These are phyloP conservation scores for Cryptus armator DNA, from an alignment of 2,888 invertebrate species.

Conservation along the genomic window DNA sequence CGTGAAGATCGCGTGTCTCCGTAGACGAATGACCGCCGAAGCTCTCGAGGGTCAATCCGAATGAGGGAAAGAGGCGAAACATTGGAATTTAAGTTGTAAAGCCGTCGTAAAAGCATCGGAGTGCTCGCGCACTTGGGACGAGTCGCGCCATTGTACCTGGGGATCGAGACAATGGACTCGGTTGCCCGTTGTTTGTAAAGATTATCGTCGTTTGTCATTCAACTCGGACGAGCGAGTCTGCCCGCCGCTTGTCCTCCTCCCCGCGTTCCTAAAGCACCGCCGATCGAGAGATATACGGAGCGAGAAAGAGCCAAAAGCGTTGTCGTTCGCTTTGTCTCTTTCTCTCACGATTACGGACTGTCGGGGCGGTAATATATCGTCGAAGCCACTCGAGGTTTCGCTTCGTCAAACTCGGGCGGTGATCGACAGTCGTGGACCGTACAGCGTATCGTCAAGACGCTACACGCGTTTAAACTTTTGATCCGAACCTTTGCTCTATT, in stretches of 20 bases:
- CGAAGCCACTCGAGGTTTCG: slow-evolving; percentile 36
- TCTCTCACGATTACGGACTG: slow-evolving; percentile 50
- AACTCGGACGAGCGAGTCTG: slow-evolving; percentile 52
- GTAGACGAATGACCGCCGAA: no score
- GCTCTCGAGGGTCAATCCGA: no score
- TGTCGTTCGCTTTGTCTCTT: slow-evolving; percentile 12
- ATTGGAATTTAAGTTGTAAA: not conserved
- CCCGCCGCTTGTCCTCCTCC: slow-evolving; percentile 30
- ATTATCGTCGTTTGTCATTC: slow-evolving; percentile 72
- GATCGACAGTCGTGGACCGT: slow-evolving; percentile 37
- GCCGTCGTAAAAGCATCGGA: not conserved
- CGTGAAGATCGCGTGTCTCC: not conserved
- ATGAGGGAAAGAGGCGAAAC: no score
- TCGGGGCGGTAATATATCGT: slow-evolving; percentile 17
- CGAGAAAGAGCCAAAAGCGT: slow-evolving; percentile 13
- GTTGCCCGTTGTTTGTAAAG: slow-evolving; percentile 64
- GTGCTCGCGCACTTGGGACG: not conserved
- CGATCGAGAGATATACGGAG: not conserved
- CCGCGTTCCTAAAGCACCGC: slow-evolving; percentile 60
- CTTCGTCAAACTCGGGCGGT: slow-evolving; percentile 15
- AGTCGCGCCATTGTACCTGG: slow-evolving; percentile 28
- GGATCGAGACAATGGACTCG: slow-evolving; percentile 66
- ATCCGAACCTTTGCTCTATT: slow-evolving; percentile 11
- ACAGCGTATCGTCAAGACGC: slow-evolving; percentile 21
- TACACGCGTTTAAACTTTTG: not conserved